phyloP scores from a whole-genome alignment of 2,888 invertebrate species.

The Aspidiotus rigidus region DNA sequence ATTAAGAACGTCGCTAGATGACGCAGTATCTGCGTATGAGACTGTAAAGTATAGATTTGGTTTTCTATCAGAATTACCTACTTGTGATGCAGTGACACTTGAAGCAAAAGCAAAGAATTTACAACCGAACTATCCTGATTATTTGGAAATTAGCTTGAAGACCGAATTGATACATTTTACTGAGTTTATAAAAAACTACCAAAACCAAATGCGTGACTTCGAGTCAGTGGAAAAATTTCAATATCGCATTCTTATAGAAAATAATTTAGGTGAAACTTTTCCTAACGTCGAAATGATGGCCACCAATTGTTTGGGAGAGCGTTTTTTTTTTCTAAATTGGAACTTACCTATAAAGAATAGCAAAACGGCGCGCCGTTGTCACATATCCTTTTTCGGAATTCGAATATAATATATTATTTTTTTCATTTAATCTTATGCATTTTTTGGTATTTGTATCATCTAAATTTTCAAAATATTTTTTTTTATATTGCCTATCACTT shows the following conservation, averaged over 20 bases:
- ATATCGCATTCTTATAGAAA: background rate
- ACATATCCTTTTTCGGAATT: too few relatives aligned
- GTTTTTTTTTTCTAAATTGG: background rate
- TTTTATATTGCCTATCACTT: too few relatives aligned
- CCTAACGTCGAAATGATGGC: background rate
- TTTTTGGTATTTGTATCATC: too few relatives aligned
- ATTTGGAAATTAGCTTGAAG: background rate
- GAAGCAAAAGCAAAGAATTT: background rate
- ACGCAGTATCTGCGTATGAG: too few relatives aligned
- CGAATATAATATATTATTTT: too few relatives aligned
- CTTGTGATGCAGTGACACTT: too few relatives aligned
- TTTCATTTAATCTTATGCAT: too few relatives aligned
- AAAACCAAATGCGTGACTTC: too few relatives aligned
- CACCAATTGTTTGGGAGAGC: background rate
- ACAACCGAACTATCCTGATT: too few relatives aligned
- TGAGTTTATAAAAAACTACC: background rate
- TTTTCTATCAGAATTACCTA: background rate
- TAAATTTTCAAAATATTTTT: too few relatives aligned
- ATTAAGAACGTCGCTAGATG: too few relatives aligned
- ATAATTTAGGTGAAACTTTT: background rate
- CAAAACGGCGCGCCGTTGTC: too few relatives aligned
- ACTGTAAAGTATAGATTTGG: background rate
- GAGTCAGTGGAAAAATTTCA: background rate
- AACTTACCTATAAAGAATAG: background rate
- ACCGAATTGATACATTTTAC: background rate